Base-by-base conservation (phyloP, 2,888 invertebrate species). In the Kryphioiulus occultus region DNA sequence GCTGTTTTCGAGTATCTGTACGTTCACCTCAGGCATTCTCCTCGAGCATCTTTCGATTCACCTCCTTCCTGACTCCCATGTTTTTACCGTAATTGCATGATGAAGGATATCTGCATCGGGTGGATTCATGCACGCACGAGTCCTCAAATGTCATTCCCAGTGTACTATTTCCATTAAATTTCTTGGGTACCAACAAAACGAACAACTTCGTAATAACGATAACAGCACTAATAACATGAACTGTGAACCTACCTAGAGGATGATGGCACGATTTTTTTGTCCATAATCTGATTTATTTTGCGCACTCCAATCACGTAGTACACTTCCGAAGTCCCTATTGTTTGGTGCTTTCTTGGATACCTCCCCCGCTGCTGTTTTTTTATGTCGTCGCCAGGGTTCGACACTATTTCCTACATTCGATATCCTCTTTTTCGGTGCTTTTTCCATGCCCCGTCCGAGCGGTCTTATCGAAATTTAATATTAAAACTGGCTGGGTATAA, bases 381-480 rank as follows among this genome's bases (percentile, higher is more conserved):
- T n/a, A 68, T 68, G 68, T 26, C 59, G n/a, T 59, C 22, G 59
- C n/a, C n/a, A 4, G 12, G 12, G 53, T 53, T 53, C 53, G 17
- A 17, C 12, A 4, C 19, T 53, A 53, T 53, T 53, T 53, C 59
- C 59, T 59, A 59, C n/a, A 59, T 59, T 59, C 59, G 19, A 59
- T 59, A 59, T 59, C 59, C 59, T 59, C 59, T 59, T 59, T 59
- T 59, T 35, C 35, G 35, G 35, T 35, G 35, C n/a, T 35, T 59
- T 59, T 59, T 59, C 26, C n/a, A 19, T 68, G 1, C n/a, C 53
- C 53, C 53, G n/a, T 53, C n/a, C 53, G 15, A 12, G 53, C 53
- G 68, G 68, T n/a, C 68, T 68, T 68, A 68, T 68, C 68, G 68
- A 68, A 26, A 68, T 68, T 68, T 68, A 68, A 68, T 68, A 68